Evolutionary conservation across 2,113 vertebrate genomes (phyloP), one percentile per base, ranked within the genome.

Genomic region (Ophthalmolycus amberensis): DNA sequence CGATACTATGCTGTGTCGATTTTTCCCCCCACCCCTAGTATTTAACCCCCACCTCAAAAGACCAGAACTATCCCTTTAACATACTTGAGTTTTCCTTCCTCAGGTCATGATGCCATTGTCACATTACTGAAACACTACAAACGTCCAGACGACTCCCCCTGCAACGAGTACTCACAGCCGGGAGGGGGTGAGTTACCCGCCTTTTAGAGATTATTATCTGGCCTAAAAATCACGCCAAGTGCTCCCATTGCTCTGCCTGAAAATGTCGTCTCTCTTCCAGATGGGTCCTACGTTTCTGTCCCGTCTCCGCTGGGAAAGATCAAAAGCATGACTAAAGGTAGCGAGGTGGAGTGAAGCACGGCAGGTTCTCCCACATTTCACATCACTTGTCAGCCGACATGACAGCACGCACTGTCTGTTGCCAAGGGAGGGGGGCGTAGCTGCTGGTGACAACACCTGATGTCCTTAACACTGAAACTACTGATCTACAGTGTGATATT

Each of bases 251-350:
- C 77, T 2, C 25, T 40, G 34, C 54, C 46, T 81, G 34, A 82
- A 74, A n/a, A n/a, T 70, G 32, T 69, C 63, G 20, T 3, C 64
- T 83, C 60, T 84, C 42, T 96, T 96, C 85, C 94, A 99, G 98
- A 99, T 77, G 97, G 97, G 1, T 98, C 97, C 77, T 99, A 98
- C 0, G 97, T 99, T 75, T 99, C 97, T 67, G 96, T 99, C 59
- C 97, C 97, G 0, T 98, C 97, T 60, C 97, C 98, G 72, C 94
- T 99, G 46, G 97, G 97, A 70, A 99, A 97, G 93, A 99, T 99
- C 86, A 99, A 99, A 94, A 99, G 95, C 94, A 97, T 99, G 97
- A 98, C 97, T 12, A 99, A 99, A 99, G 97, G 98, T 99, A 97
- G 42, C 66, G 88, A 79, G 72, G 58, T 62, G 84, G 40, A 89